These are phyloP conservation scores for Suricata suricatta DNA, from an alignment of 2,113 vertebrate species.

Conservation along the genomic window DNA sequence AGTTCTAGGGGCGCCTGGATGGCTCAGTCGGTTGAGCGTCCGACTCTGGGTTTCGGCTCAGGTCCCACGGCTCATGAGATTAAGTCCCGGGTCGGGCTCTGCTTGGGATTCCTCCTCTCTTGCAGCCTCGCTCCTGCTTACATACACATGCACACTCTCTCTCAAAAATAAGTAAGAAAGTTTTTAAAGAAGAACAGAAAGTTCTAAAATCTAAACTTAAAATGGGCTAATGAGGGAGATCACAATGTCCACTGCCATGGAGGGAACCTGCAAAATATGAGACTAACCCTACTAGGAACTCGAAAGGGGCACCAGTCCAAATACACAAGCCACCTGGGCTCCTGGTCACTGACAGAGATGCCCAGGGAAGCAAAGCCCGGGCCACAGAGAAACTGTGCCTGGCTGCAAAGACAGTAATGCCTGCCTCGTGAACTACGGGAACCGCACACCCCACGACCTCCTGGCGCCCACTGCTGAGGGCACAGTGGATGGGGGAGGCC, in stretches of 20 bases:
- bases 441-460: background rate
- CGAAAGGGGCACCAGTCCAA: fast-evolving
- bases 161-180: no score
- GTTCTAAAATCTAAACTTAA: background rate
- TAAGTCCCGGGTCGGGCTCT: no score
- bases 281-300: fast-evolving
- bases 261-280: background rate
- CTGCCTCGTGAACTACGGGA: fast-evolving
- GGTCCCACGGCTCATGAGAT: no score
- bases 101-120: no score
- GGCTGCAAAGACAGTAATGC: background rate
- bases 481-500: background rate
- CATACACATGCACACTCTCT: no score
- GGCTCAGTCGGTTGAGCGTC: no score
- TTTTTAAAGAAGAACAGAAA: background rate
- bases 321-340: fast-evolving
- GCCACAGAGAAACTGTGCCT: background rate
- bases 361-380: background rate
- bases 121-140: no score
- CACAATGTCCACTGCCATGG: background rate
- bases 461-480: background rate
- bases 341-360: background rate
- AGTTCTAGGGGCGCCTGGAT: background rate
- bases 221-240: background rate
- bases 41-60: no score